A percentile compares a stretch with the other conserved stretches of the same genome.
Conservation (phyloP, 2,113 vertebrate genomes). For the Marmota flaviventris region DNA sequence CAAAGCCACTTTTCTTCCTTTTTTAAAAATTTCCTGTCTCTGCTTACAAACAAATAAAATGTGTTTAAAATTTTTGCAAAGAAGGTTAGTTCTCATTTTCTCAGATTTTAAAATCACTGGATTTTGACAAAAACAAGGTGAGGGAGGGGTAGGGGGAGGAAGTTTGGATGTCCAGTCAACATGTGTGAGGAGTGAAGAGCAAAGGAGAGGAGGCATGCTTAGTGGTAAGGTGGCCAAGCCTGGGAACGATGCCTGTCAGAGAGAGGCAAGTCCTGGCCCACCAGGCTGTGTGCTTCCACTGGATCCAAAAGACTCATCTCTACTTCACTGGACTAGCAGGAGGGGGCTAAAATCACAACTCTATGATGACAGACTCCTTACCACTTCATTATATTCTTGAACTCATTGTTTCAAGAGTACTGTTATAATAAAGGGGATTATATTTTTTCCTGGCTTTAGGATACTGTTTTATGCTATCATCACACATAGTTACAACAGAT, state of each 20-base stretch:
- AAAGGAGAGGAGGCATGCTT: neutral
- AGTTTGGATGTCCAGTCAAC: neutral
- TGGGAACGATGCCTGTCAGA: rapidly evolving
- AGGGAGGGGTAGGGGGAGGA: neutral
- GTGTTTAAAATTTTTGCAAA: neutral
- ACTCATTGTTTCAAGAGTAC: constrained; percentile 29
- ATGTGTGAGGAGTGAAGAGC: neutral
- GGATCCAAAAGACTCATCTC: neutral
- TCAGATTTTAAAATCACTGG: neutral
- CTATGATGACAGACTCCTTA: neutral
- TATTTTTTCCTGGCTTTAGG: constrained; percentile 53
- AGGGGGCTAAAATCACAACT: neutral
- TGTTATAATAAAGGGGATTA: constrained; percentile 65
- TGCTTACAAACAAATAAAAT: neutral
- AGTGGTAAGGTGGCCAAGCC: no score
- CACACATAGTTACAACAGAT: constrained; percentile 35
- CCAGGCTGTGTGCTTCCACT: neutral
- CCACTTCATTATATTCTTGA: neutral
- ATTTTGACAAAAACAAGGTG: neutral
- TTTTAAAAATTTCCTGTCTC: neutral
- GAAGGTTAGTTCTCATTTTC: neutral
- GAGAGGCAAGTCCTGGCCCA: neutral
- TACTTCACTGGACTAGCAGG: no score
- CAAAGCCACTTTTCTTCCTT: neutral
- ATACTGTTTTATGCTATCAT: constrained; percentile 49